These are phyloP conservation scores for Centropus bengalensis DNA, from an alignment of 2,113 vertebrate genomes.

Conservation along the genomic window DNA sequence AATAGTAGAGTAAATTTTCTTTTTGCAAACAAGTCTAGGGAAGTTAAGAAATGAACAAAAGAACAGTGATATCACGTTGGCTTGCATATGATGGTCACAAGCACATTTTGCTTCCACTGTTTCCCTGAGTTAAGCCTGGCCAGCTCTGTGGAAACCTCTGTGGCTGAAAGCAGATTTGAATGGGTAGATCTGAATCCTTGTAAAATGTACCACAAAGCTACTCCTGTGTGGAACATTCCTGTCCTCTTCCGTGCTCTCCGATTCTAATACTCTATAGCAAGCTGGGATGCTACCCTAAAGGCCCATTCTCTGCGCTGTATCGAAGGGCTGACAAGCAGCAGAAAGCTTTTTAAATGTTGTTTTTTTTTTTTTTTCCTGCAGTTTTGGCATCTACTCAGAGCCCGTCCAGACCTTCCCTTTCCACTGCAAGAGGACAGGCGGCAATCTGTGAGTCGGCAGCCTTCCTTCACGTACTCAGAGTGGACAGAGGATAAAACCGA, in stretches of 20 bases:
- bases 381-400: slow-evolving; percentile 79
- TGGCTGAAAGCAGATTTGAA: slow-evolving; percentile 51
- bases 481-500: slow-evolving; percentile 93
- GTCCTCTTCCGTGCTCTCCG: not conserved
- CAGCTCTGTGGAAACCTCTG: slow-evolving; percentile 50
- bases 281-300: not conserved
- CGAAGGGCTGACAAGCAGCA: not conserved
- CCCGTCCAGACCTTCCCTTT: slow-evolving; percentile 53
- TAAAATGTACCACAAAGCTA: not conserved
- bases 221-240: not conserved
- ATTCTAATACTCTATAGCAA: not conserved
- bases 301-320: not conserved
- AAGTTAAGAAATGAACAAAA: slow-evolving; percentile 50
- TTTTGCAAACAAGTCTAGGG: slow-evolving; percentile 19
- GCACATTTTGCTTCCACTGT: slow-evolving; percentile 47
- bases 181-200: slow-evolving; percentile 28
- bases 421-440: slow-evolving; percentile 84
- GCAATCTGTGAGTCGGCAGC: slow-evolving; percentile 95
- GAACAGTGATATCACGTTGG: not conserved
- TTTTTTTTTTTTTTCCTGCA: slow-evolving; percentile 65
- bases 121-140: slow-evolving; percentile 17
- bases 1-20: not conserved
- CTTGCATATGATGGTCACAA: slow-evolving; percentile 54
- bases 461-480: slow-evolving; percentile 96
- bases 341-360: slow-evolving; percentile 23